Percentiles rank a stretch among this genome's conserved stretches.
These are phyloP conservation scores for Drosophila burlai DNA, from an alignment of 1,140 invertebrate genomes.

Conservation along the genomic window DNA sequence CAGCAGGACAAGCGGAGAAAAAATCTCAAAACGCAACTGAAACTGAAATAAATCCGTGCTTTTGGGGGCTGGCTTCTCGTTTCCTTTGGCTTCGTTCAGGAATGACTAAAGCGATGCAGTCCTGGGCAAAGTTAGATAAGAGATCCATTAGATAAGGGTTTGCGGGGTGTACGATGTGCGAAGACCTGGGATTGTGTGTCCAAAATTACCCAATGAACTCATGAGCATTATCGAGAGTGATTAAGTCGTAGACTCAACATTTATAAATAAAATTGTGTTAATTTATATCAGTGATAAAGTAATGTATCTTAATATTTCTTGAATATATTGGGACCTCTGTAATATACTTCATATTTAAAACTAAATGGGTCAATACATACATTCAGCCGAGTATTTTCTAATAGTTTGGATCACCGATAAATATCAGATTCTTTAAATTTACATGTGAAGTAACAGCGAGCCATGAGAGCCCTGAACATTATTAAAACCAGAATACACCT, in stretches of 20 bases:
- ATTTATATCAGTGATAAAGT: not conserved
- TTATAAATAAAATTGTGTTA: not conserved
- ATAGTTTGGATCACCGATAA: not conserved
- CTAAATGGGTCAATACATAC: not conserved
- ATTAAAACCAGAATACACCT: not conserved
- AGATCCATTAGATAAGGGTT: slow-evolving; percentile 22
- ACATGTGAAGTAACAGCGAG: not conserved
- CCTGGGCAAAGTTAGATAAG: slow-evolving; percentile 22
- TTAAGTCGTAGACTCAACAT: not conserved
- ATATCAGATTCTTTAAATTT: not conserved
- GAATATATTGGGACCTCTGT: not conserved
- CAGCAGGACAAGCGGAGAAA: slow-evolving; percentile 19
- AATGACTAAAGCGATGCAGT: slow-evolving; percentile 47
- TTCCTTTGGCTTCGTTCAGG: slow-evolving; percentile 39
- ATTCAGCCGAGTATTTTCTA: not conserved
- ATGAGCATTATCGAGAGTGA: slow-evolving; percentile 12
- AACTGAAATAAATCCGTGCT: slow-evolving; percentile 75
- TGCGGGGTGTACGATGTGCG: slow-evolving; percentile 5
- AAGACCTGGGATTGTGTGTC: not conserved
- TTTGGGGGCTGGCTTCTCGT: slow-evolving; percentile 39
- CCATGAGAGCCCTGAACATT: not conserved
- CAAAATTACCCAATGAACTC: slow-evolving; percentile 12
- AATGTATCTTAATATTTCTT: not conserved
- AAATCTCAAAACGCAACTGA: slow-evolving; percentile 70
- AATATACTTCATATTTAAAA: not conserved